Evolutionary conservation across 2,888 invertebrate genomes (phyloP), one percentile per base, ranked within the genome.

Genomic region (Synanthedon andrenaeformis): DNA sequence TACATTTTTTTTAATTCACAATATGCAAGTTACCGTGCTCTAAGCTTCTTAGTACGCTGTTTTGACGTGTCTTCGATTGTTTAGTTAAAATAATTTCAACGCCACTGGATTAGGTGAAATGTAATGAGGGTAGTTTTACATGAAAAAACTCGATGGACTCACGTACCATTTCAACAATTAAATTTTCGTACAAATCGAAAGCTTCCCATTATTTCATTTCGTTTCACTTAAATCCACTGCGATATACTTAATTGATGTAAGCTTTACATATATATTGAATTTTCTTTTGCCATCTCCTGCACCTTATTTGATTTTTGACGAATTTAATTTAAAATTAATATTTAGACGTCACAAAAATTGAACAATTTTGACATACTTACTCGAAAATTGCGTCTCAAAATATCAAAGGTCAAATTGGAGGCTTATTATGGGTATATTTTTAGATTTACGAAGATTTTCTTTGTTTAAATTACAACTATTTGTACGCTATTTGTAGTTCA

Each of bases 71-170:
- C 83, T 87, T 87, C 82, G 86, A 86, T 77, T 61, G 53, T 63
- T 61, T 76, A 79, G 73, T 72, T 67, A 70, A 69, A 61, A 35
- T 62, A 58, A 61, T 59, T 51, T 28, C 52, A 58, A 57, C 55
- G 57, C 62, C 80, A 82, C 77, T 84, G 76, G 82, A 85, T 87
- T 84, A 79, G 64, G 70, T 74, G 83, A 84, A 82, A 64, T 67
- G 67, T 70, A 80, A 71, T 63, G 58, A 57, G 57, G 54, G 56
- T 72, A 74, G 72, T 13, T 45, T 45, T 17, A 70, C 69, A 77
- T 73, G 68, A 81, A 85, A 83, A 77, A 8, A 35, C 84, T 82
- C 83, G 83, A 84, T 86, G 84, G 85, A 85, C 70, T 81, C 84
- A 80, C 84, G 28, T 28, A 28, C 28, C 28, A 28, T 28, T 28